These are phyloP conservation scores for Apamea crenata DNA, from an alignment of 2,888 invertebrate genomes.

Conservation along the genomic window DNA sequence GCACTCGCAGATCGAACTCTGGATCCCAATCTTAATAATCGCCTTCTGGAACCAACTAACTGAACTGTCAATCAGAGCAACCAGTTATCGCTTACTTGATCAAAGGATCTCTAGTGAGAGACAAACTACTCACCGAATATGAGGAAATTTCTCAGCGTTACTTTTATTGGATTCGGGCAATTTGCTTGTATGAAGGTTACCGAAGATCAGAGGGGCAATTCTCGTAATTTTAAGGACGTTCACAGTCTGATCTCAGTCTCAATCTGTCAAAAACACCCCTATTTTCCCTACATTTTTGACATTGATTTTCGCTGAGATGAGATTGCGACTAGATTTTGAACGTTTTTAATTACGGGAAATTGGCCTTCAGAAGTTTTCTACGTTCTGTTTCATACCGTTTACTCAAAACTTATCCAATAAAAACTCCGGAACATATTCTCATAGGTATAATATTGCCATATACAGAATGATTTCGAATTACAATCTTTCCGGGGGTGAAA, in stretches of 20 bases:
- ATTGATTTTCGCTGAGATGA: too few relatives aligned
- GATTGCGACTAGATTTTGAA: too few relatives aligned
- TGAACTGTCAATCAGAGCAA: background rate
- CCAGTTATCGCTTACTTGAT: background rate
- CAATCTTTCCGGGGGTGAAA: background rate
- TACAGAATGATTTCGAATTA: background rate
- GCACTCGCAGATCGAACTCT: too few relatives aligned
- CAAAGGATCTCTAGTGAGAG: background rate
- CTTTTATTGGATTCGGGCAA: background rate
- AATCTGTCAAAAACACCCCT: too few relatives aligned
- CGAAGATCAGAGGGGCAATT: background rate
- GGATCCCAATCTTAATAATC: background rate
- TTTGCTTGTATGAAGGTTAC: background rate
- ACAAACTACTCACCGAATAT: background rate
- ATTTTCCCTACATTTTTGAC: too few relatives aligned
- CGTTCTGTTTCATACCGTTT: too few relatives aligned
- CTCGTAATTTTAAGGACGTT: too few relatives aligned
- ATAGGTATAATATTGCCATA: background rate
- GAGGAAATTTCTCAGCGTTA: background rate
- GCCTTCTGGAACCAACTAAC: background rate
- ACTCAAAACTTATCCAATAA: constrained; percentile 17
- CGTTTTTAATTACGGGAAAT: too few relatives aligned
- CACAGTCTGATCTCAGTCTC: too few relatives aligned
- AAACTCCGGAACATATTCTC: background rate
- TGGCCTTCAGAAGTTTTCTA: background rate